Conservation (phyloP, 2,797 vertebrate genomes). For the Coregonus sp. region DNA sequence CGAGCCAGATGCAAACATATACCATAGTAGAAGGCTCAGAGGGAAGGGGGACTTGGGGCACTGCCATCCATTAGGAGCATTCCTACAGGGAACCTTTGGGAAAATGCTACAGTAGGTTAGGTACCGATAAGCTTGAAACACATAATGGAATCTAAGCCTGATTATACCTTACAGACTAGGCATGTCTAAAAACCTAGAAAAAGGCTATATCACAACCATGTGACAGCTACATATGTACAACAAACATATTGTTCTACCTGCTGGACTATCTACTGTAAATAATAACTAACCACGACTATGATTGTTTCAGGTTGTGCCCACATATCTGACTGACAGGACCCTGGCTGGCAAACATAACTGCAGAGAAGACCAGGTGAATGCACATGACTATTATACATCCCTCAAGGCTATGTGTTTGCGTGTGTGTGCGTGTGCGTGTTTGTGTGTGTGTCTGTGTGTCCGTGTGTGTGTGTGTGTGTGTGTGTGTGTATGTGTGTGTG, state of each 20-base stretch:
- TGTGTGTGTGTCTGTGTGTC: no score
- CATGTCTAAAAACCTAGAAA: conserved; percentile 14
- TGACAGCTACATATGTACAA: neutral
- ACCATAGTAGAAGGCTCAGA: conserved; percentile 16
- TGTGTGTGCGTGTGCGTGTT: no score
- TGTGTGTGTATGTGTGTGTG: neutral
- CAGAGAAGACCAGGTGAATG: no score
- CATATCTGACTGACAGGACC: no score
- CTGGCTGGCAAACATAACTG: no score
- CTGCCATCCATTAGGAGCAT: conserved; percentile 26
- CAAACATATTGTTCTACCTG: conserved; percentile 17
- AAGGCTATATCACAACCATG: neutral
- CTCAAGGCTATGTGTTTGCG: no score
- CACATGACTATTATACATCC: no score
- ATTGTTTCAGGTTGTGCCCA: no score
- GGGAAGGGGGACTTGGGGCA: neutral
- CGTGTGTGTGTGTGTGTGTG: no score
- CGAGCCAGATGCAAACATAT: conserved; percentile 44
- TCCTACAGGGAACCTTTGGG: conserved; percentile 43
- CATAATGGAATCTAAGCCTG: conserved; percentile 38
- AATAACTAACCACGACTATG: no score
- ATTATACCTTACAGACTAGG: neutral
- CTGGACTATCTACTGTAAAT: neutral
- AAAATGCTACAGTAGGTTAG: conserved; percentile 53
- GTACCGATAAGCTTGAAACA: conserved; percentile 21